Base-by-base conservation (phyloP, 2,113 vertebrate genomes). In the Syrmaticus mikado region DNA sequence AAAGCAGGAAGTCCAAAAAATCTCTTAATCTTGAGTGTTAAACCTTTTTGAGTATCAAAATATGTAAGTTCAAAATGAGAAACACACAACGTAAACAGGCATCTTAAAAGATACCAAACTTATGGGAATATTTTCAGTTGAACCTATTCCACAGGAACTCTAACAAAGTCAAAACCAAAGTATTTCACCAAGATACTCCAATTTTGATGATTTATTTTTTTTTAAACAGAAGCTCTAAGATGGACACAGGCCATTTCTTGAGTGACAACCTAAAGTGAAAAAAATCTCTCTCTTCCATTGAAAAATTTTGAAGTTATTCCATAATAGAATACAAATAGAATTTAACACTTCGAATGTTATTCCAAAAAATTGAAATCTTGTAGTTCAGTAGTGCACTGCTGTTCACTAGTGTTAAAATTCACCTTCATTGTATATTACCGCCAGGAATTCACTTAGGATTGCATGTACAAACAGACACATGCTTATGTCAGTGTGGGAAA, bases 1-100 rank as follows among this genome's bases (percentile, higher is more conserved):
- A 46, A 61, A 93, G 48, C 61, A 93, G 68, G 83, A 92, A 95
- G 81, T 84, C 95, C 90, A 95, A 94, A 66, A 94, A 83, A 67
- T 71, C 55, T 87, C 80, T 74, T 43, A 72, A 34, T 57, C 19
- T 66, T 34, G 41, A 85, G 32, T 36, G 20, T 82, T 68, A 76
- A 88, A 79, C 64, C 13, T 21, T 65, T 89, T 89, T 60, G 25
- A 34, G 18, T n/a, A 27, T 41, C 21, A n/a, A 30, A 24, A 46
- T 57, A n/a, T 76, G 65, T 70, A 84, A 57, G 45, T 11, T 71
- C 25, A 9, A 32, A 45, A 50, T 4, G 64, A 68, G 12, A 90
- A 85, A 71, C 22, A n/a, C 21, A 46, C 11, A 65, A 21, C 28
- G 16, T 57, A 81, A 86, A 76, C 40, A 84, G 41, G 34, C 6